Evolutionary conservation across 92 coral and sea anemone species (phyloP).

Genomic region (Epizoanthus rinbou): DNA sequence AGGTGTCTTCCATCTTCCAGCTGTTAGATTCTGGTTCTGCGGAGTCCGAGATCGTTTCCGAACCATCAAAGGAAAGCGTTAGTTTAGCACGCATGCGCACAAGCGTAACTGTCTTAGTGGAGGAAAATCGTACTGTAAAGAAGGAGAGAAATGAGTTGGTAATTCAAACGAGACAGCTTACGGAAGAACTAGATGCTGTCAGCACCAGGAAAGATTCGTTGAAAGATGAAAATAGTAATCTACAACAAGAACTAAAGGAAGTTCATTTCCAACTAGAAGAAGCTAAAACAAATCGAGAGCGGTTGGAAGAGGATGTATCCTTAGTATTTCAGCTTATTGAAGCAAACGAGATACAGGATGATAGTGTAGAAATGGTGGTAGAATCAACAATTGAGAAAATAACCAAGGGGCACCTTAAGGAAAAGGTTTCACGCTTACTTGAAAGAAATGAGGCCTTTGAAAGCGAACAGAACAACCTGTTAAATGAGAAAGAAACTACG

Average conservation of each 20-base stretch:
- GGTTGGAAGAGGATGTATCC: background rate
- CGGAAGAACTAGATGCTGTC: background rate
- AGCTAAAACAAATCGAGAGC: background rate
- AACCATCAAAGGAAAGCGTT: background rate
- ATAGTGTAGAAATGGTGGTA: background rate
- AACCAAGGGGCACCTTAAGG: constrained; percentile 9
- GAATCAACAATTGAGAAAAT: background rate
- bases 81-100: constrained; percentile 7
- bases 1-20: constrained; percentile 73
- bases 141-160: background rate
- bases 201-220: background rate
- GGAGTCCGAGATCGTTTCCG: background rate
- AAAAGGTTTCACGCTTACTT: constrained; percentile 16
- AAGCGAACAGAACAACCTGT: constrained; percentile 46
- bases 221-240: constrained; percentile 8
- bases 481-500: constrained; percentile 56
- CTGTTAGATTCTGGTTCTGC: constrained; percentile 13
- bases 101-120: constrained; percentile 2
- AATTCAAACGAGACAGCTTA: constrained; percentile 8
- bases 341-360: background rate
- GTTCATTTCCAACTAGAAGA: constrained; percentile 10
- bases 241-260: constrained; percentile 8
- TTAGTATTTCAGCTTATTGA: constrained; percentile 3
- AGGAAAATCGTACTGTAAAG: constrained; percentile 12
- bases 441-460: constrained; percentile 3